Base-by-base conservation (phyloP, 2,113 vertebrate genomes). In the Salvelinus namaycush region DNA sequence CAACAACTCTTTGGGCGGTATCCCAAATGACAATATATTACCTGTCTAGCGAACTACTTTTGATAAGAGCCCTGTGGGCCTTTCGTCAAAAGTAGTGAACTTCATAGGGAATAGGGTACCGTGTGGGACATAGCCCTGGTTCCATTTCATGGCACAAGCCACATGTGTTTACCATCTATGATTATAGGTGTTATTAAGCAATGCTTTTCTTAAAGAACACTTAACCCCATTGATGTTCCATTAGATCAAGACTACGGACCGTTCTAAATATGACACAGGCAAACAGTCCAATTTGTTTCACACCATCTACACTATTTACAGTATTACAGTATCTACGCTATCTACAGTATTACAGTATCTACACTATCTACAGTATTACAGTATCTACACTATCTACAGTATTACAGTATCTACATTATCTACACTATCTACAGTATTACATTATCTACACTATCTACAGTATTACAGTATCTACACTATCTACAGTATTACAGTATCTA, bases 131-230 rank as follows among this genome's bases (percentile, higher is more conserved):
- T 0, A 44, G 80, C 75, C 83, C 74, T 62, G 11, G 59, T 48
- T 57, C 67, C 39, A 18, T 26, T 39, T 18, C 76, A 69, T 74
- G 70, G 76, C 80, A 82, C 79, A 79, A 77, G 77, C 77, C 68
- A 3, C 14, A 68, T 77, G 73, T 79, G 70, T 79, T 73, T 72
- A 74, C 78, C 79, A 79, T 79, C 87, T 85, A 80, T 77, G 59
- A 84, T 81, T 76, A 77, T 76, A 24, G 72, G 69, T 74, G 69
- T 76, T 82, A 83, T 76, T 82, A 83, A 81, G 81, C 76, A 74
- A 80, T 67, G 72, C 64, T 75, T 70, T 78, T 39, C 16, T 69
- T 44, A 49, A 48, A 48, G 72, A 82, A 79, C 73, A 80, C 64
- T 16, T 48, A 22, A 60, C 67, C 4, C 13, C 65, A 22, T 65